Evolutionary conservation across 2,888 invertebrate species (phyloP).

Genomic region (Sinotaia quadrata): DNA sequence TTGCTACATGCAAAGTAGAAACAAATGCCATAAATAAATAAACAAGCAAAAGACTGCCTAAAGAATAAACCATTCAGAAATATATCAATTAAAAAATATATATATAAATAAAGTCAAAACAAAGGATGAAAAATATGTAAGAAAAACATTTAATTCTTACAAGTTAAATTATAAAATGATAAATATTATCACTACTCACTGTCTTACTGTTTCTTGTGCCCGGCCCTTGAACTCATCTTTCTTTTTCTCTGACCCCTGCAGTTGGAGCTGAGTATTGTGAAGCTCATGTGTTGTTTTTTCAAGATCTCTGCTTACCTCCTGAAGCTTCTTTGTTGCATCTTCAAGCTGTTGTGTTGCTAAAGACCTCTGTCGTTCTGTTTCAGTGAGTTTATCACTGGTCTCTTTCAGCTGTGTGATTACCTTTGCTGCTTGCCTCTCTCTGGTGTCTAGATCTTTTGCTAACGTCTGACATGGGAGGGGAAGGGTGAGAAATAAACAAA

Average conservation of each 20-base stretch:
- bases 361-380: conserved; percentile 57
- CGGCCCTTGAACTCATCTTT: conserved; percentile 66
- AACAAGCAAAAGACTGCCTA: too few species aligned
- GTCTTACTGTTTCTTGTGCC: conserved; percentile 68
- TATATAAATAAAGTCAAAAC: too few species aligned
- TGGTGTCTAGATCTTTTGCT: conserved; percentile 63
- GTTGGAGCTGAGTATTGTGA: conserved; percentile 54
- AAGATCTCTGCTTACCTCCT: conserved; percentile 56
- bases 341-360: conserved; percentile 59
- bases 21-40: too few species aligned
- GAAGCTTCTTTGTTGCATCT: conserved; percentile 54
- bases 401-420: conserved; percentile 64
- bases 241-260: conserved; percentile 62
- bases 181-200: conserved; percentile 52
- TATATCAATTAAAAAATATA: too few species aligned
- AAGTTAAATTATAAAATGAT: background rate
- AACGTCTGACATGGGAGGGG: conserved; percentile 59
- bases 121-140: background rate
- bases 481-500: too few species aligned
- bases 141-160: background rate
- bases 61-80: too few species aligned
- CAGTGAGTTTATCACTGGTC: conserved; percentile 60
- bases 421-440: conserved; percentile 61
- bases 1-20: too few species aligned
- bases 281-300: conserved; percentile 60